Base-by-base conservation (phyloP, 2,797 vertebrate species). In the Emys orbicularis region DNA sequence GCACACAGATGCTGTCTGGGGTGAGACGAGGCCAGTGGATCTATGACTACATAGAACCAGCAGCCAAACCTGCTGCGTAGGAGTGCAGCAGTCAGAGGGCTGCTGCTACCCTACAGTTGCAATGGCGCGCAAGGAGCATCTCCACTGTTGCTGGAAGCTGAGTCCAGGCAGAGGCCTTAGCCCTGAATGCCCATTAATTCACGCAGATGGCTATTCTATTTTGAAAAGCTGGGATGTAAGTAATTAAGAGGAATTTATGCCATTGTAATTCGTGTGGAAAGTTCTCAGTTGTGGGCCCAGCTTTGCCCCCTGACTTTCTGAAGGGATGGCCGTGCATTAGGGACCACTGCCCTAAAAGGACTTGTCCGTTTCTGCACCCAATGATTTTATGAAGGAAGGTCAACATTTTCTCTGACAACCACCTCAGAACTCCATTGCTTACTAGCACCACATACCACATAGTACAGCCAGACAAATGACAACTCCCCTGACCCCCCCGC, bases 361-460 rank as follows among this genome's bases (percentile, higher is more conserved):
- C 61, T 65, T 31, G 5, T 61, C 59, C 12, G 12, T 59, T 61
- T 61, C 31, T 61, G 59, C 61, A n/a, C 12, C 56, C 56, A 27
- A 29, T 59, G 57, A 31, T n/a, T 65, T 65, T 65, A 65, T 8
- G 25, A 56, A 56, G 59, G 1, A 79, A 79, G 5, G 80, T 52
- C 15, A 91, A 52, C 12, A 47, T 85, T 91, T 52, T 79, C 44
- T 41, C 82, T 87, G 65, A 41, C 79, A 92, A 65, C 13, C 23
- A 50, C 3, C 31, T 15, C 41, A 53, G 34, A 49, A 3, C 61
- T 74, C 47, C 19, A 56, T 41, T 79, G 77, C 23, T 87, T 82
- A 1, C 52, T 34, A 81, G 34, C 49, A 54, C 31, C 65, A 68
- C 2, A 34, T 31, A n/a, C 56, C 41, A 21, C 6, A 76, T 29